phyloP scores from a whole-genome alignment of 2,888 invertebrate species.

The Cryptophagus acutangulus region DNA sequence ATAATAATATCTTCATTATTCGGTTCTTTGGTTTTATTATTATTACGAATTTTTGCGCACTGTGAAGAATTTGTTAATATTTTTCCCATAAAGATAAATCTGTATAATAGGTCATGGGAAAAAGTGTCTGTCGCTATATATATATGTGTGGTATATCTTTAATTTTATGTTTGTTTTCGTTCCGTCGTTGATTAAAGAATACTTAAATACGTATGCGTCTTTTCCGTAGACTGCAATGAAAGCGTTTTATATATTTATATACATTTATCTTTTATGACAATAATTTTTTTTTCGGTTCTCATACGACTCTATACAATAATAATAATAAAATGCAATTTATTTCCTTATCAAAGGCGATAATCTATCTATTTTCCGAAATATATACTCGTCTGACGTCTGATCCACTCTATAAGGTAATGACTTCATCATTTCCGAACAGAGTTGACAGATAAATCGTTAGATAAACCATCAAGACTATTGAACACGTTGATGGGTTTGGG shows the following conservation, averaged over 20 bases:
- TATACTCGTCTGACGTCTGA: too few species aligned
- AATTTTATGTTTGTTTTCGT: conserved; percentile 6
- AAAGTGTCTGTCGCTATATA: not conserved
- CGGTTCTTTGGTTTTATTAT: not conserved
- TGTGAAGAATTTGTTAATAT: not conserved
- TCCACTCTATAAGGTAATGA: too few species aligned
- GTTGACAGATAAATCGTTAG: conserved; percentile 1
- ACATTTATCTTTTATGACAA: not conserved
- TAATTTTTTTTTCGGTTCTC: not conserved
- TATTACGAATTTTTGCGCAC: not conserved
- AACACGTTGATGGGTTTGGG: too few species aligned
- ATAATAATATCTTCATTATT: not conserved
- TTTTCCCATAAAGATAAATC: not conserved
- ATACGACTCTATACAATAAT: too few species aligned
- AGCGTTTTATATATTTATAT: not conserved
- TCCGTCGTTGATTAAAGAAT: conserved; percentile 4
- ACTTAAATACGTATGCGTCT: conserved; percentile 1
- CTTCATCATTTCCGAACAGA: not conserved
- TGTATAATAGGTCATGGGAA: conserved; percentile 2
- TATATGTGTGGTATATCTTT: not conserved
- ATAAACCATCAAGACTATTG: too few species aligned
- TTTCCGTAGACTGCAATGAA: not conserved
- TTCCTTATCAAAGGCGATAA: too few species aligned
- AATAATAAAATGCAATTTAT: too few species aligned
- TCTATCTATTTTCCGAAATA: too few species aligned